Evolutionary conservation across 2,797 vertebrate species (phyloP), one percentile per base, ranked within the genome.

Genomic region (Gouania willdenowi): DNA sequence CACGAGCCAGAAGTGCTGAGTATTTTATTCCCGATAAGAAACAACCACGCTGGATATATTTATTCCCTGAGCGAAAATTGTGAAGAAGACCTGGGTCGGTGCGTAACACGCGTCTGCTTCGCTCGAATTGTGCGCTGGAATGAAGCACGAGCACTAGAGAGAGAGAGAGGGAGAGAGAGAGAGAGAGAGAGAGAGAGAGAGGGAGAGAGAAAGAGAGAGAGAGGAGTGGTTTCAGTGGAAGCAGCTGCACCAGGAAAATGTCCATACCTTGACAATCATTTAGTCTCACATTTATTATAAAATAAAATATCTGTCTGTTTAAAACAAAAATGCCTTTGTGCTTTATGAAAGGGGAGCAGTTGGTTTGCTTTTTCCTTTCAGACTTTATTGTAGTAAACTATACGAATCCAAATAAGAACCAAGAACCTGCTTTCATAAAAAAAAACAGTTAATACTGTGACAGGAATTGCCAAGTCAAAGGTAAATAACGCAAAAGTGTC

Each of bases 1-100:
- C 63, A 15, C 35, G 49, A 50, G n/a, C n/a, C n/a, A n/a, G n/a
- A n/a, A 3, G 14, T 13, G 14, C 10, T 60, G 32, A 61, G 66
- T 57, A 69, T 54, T 72, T 75, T 66, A 75, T 66, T 85, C 79
- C 78, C 29, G 20, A 22, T 5, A 20, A 60, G 41, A 77, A 36
- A 40, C 66, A 50, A 58, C 56, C 51, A 69, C 59, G 42, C 25
- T 42, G 12, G 7, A 20, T 40, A 46, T 26, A 26, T 75, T 37
- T 71, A 71, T 78, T 87, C 88, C 87, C 84, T 88, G 86, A 86
- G 84, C 81, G 76, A 77, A 66, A 74, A 20, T 28, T 26, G 26
- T 82, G 72, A n/a, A n/a, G n/a, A n/a, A n/a, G 45, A 64, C 61
- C 64, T 38, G 24, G 33, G 55, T 53, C 64, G 66, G 57, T 45